phyloP scores from a whole-genome alignment of 2,797 vertebrate genomes.

The Scyliorhinus canicula region DNA sequence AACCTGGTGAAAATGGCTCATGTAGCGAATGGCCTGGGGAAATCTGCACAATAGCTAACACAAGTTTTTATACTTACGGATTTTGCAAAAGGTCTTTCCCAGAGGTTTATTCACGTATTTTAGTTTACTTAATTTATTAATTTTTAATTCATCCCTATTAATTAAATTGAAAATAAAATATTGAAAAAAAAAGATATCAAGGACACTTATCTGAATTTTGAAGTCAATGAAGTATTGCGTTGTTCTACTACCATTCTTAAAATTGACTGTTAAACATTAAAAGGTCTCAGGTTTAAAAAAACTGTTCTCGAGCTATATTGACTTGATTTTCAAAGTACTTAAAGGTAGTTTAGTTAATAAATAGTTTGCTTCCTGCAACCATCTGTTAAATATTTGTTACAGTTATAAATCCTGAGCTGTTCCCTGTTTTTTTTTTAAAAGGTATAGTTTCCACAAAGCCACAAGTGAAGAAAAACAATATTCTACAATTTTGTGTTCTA shows the following conservation, averaged over 20 bases:
- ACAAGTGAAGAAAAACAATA: background rate
- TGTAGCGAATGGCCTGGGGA: background rate
- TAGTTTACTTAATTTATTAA: background rate
- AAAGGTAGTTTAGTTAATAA: background rate
- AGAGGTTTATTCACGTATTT: background rate
- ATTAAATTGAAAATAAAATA: background rate
- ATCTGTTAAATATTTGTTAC: background rate
- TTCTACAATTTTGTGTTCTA: background rate
- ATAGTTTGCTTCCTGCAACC: background rate
- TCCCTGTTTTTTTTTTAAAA: background rate
- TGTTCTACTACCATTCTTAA: background rate
- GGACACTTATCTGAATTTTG: background rate
- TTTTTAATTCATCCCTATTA: background rate
- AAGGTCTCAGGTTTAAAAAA: background rate
- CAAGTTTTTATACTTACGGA: background rate
- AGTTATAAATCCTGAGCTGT: background rate
- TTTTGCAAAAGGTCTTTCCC: background rate
- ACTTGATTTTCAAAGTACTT: background rate
- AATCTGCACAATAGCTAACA: background rate
- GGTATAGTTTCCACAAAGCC: background rate
- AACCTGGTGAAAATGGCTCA: background rate
- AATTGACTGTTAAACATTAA: background rate
- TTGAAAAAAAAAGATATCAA: background rate
- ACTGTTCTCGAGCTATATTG: background rate
- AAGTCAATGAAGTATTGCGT: background rate